These are phyloP conservation scores for Melanostoma scalare DNA, from an alignment of 2,888 invertebrate species.

Conservation along the genomic window DNA sequence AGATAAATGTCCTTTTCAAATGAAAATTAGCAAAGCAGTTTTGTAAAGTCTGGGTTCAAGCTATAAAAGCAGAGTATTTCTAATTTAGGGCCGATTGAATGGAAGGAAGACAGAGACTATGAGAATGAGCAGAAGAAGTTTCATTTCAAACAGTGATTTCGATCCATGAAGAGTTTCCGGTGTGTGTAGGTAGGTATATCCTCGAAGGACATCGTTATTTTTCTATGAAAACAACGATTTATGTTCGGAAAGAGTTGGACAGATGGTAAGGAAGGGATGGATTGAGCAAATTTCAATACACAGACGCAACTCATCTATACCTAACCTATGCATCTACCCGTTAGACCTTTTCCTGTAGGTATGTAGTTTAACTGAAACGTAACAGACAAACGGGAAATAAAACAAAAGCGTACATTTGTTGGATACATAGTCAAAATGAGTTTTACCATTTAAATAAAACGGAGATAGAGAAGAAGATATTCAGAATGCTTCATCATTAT, in stretches of 20 bases:
- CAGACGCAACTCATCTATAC: no score
- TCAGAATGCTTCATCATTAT: no score
- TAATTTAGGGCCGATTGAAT: conserved; percentile 29
- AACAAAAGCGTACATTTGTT: conserved; percentile 1
- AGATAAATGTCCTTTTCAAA: conserved; percentile 51
- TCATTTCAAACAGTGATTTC: not conserved
- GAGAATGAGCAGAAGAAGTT: not conserved
- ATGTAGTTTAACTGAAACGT: not conserved
- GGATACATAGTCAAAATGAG: conserved; percentile 7
- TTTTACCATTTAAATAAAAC: not conserved
- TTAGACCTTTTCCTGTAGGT: not conserved
- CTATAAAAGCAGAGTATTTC: conserved; percentile 27
- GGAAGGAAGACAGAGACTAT: not conserved
- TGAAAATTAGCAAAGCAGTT: conserved; percentile 7
- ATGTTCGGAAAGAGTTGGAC: not conserved
- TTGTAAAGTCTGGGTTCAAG: conserved; percentile 14
- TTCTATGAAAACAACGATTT: conserved; percentile 24
- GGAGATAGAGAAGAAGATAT: no score
- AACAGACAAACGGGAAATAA: not conserved
- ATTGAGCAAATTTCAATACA: not conserved
- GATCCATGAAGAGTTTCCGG: conserved; percentile 28
- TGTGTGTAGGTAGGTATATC: conserved; percentile 3
- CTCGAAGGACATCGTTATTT: conserved; percentile 29
- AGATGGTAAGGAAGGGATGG: not conserved
- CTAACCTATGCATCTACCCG: no score